Evolutionary conservation across 2,888 invertebrate species (phyloP).

Genomic region (Lithophane semibrunnea): DNA sequence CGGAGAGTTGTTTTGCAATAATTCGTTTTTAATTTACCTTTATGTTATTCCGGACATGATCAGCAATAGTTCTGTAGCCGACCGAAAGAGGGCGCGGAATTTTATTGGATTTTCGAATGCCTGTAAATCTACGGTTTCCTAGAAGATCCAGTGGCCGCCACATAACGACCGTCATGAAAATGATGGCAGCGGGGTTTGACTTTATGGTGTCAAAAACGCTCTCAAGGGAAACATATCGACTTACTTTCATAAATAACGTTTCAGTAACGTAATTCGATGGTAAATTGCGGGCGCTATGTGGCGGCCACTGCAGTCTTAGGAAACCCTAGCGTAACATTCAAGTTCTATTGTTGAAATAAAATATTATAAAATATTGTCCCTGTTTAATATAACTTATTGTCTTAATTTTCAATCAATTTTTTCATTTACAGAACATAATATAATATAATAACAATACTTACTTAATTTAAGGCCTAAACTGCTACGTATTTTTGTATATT

Average conservation of each 20-base stretch:
- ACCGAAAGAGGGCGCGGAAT: neutral
- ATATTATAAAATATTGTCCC: neutral
- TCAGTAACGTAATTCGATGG: neutral
- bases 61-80: neutral
- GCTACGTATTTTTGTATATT: slow-evolving; percentile 57
- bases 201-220: neutral
- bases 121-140: neutral
- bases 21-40: neutral
- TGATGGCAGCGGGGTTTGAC: neutral
- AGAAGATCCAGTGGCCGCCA: neutral
- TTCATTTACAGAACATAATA: slow-evolving; percentile 28
- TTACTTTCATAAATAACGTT: neutral
- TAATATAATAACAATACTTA: slow-evolving; percentile 53
- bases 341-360: slow-evolving; percentile 11
- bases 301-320: neutral
- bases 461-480: slow-evolving; percentile 60
- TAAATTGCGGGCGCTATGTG: neutral
- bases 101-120: neutral
- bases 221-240: neutral
- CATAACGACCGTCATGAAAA: neutral
- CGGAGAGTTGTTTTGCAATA: neutral
- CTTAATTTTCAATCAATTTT: slow-evolving; percentile 21
- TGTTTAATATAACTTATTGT: too few species aligned
- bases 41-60: neutral
- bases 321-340: neutral